Percentiles rank a stretch among this genome's conserved stretches.
Conservation (phyloP, 2,797 vertebrate genomes). For the Salmo trutta region DNA sequence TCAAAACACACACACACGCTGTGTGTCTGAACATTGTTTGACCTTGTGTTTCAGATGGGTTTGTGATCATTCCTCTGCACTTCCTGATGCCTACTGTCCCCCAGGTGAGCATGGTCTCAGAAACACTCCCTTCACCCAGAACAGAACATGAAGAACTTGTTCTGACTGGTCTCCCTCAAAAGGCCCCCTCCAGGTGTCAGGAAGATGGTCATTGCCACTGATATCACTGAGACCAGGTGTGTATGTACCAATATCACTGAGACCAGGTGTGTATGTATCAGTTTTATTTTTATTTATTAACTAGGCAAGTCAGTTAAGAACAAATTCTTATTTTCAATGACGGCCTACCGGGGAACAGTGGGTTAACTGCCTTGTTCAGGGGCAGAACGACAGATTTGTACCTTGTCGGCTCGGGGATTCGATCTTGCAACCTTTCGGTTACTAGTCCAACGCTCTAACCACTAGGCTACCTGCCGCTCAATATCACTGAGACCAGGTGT, state of each 20-base stretch:
- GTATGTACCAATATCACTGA: neutral
- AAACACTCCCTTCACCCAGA: neutral
- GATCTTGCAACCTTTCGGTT: too few species aligned
- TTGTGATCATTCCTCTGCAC: constrained; percentile 12
- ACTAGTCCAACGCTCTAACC: too few species aligned
- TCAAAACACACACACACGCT: constrained; percentile 88
- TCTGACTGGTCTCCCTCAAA: constrained; percentile 64
- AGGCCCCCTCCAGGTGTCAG: constrained; percentile 91
- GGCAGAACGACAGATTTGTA: too few species aligned
- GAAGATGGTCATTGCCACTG: constrained; percentile 98
- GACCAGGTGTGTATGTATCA: constrained; percentile 10
- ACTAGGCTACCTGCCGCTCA: too few species aligned
- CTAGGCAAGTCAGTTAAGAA: too few species aligned
- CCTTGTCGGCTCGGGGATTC: too few species aligned
- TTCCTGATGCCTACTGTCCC: constrained; percentile 10
- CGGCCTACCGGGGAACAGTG: too few species aligned
- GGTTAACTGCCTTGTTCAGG: too few species aligned
- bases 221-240: constrained; percentile 97
- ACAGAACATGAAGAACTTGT: neutral
- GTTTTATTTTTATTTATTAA: too few species aligned
- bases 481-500: too few species aligned
- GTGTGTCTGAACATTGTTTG: neutral
- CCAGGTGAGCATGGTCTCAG: constrained; percentile 9
- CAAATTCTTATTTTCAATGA: too few species aligned
- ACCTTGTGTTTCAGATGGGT: constrained; percentile 7